Evolutionary conservation across 2,888 invertebrate genomes (phyloP).

Genomic region (Tinea semifulvella): DNA sequence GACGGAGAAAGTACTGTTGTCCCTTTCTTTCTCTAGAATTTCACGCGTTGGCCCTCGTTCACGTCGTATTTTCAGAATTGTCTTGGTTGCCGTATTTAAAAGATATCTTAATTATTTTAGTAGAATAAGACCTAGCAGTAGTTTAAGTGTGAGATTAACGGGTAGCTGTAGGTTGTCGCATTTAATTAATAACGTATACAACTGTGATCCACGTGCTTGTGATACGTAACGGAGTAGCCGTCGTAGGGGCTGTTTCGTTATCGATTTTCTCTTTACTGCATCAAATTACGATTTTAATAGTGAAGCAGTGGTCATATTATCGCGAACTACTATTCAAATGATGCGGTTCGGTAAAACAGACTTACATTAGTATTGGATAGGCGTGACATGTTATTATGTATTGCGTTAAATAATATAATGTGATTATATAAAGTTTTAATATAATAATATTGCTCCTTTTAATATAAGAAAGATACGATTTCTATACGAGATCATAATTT

Average conservation of each 20-base stretch:
- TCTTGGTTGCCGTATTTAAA: slow-evolving; percentile 24
- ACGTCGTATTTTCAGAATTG: slow-evolving; percentile 24
- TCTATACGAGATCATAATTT: no score
- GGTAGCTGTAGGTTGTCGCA: background rate
- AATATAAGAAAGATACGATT: no score
- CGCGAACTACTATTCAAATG: background rate
- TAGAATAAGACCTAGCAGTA: slow-evolving; percentile 34
- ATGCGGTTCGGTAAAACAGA: background rate
- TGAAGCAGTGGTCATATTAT: slow-evolving; percentile 40
- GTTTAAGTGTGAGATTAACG: slow-evolving; percentile 31
- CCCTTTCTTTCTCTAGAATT: slow-evolving; percentile 35
- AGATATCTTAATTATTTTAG: background rate
- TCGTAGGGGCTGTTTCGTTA: slow-evolving; percentile 57
- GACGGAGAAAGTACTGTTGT: slow-evolving; percentile 30
- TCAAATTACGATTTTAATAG: slow-evolving; percentile 54
- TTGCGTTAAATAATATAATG: background rate
- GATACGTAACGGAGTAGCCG: slow-evolving; percentile 25
- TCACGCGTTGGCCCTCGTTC: background rate
- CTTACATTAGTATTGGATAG: no score
- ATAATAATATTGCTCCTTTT: no score
- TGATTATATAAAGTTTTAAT: background rate
- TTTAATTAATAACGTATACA: background rate
- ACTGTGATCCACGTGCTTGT: slow-evolving; percentile 8
- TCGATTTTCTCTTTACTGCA: slow-evolving; percentile 65
- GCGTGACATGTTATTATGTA: background rate